Percentiles rank a stretch among this genome's conserved stretches.
These are phyloP conservation scores for Malacoraja senta DNA, from an alignment of 2,797 vertebrate genomes.

Conservation along the genomic window DNA sequence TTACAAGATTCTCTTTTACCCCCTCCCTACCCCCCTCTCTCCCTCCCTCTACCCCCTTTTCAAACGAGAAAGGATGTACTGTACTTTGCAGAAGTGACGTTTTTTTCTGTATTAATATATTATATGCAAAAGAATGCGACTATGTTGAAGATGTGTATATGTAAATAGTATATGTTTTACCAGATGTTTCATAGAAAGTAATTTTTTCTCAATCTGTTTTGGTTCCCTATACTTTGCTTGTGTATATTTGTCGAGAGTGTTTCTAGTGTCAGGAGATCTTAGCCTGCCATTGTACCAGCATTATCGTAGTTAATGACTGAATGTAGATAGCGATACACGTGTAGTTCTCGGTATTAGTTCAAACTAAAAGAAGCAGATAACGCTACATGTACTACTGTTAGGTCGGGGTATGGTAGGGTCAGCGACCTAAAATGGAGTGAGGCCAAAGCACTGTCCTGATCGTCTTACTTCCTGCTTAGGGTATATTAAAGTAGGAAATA, in stretches of 20 bases:
- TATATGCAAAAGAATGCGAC: conserved; percentile 85
- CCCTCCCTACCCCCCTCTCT: conserved; percentile 70
- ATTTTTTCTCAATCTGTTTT: conserved; percentile 75
- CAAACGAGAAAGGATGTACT: conserved; percentile 82
- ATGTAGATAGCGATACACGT: conserved; percentile 81
- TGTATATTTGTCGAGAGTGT: conserved; percentile 81
- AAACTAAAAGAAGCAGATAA: conserved; percentile 58
- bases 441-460: conserved; percentile 78
- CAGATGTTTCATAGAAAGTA: conserved; percentile 80
- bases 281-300: conserved; percentile 85
- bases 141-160: conserved; percentile 83
- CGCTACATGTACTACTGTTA: conserved; percentile 80
- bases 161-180: conserved; percentile 84
- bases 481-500: conserved; percentile 74
- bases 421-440: conserved; percentile 75
- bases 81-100: conserved; percentile 82
- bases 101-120: conserved; percentile 79
- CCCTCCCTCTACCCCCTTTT: conserved; percentile 71
- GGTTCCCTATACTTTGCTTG: conserved; percentile 77
- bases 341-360: conserved; percentile 79
- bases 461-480: conserved; percentile 77
- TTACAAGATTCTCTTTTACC: conserved; percentile 67
- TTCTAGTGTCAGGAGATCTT: conserved; percentile 78
- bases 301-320: conserved; percentile 83
- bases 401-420: conserved; percentile 70